Conservation (phyloP, 2,888 invertebrate genomes). For the Drosophila colorata region DNA sequence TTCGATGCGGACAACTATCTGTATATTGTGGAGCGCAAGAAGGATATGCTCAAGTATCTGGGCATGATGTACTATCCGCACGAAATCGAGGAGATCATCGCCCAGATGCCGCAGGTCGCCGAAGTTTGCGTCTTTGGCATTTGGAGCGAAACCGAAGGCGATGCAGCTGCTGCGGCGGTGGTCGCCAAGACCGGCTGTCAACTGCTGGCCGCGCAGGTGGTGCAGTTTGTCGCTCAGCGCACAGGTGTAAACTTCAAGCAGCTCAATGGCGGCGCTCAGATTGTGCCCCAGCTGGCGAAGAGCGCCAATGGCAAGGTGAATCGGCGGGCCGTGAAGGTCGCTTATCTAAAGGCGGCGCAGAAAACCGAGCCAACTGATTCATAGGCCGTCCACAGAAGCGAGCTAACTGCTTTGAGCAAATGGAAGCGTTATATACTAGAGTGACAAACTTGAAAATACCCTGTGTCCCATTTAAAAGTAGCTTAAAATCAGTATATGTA, state of each 20-base stretch:
- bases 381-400: background rate
- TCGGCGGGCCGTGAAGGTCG: constrained; percentile 56
- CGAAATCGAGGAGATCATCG: constrained; percentile 81
- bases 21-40: constrained; percentile 79
- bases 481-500: background rate
- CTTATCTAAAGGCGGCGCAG: constrained; percentile 32
- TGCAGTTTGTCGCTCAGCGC: constrained; percentile 50
- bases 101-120: constrained; percentile 74
- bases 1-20: constrained; percentile 82
- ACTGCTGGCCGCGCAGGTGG: constrained; percentile 52
- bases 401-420: too few species aligned
- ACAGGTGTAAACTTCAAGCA: constrained; percentile 62
- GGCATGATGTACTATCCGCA: constrained; percentile 82
- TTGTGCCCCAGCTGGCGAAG: constrained; percentile 70
- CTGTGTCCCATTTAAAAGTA: background rate
- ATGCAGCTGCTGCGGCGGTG: constrained; percentile 82
- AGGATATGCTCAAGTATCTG: constrained; percentile 78
- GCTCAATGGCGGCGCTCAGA: constrained; percentile 71
- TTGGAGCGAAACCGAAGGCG: constrained; percentile 78
- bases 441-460: background rate
- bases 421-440: too few species aligned
- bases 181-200: constrained; percentile 60
- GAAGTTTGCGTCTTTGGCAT: constrained; percentile 82
- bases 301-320: constrained; percentile 78
- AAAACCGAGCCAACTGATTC: background rate